Conservation (phyloP, 2,888 invertebrate genomes). For the Macroteleia sp. region DNA sequence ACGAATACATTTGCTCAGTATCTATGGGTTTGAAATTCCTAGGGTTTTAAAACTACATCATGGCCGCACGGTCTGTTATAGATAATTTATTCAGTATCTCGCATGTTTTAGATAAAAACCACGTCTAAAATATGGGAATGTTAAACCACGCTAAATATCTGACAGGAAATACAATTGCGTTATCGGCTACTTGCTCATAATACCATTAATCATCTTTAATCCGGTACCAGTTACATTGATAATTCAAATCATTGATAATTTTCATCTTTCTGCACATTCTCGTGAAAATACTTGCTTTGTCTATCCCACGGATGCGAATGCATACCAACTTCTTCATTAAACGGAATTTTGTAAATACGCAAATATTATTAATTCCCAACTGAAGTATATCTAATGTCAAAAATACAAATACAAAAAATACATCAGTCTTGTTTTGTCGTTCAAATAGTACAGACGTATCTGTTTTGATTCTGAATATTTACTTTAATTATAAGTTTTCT, state of each 20-base stretch:
- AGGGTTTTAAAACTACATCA: conserved; percentile 17
- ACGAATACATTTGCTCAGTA: conserved; percentile 37
- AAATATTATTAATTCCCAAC: no score
- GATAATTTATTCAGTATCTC: conserved; percentile 8
- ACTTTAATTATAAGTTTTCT: no score
- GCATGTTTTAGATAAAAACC: conserved; percentile 2
- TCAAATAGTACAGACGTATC: no score
- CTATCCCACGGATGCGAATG: neutral
- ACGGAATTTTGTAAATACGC: conserved; percentile 17
- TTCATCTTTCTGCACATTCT: conserved; percentile 40
- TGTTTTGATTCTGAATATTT: no score
- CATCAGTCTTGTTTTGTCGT: no score
- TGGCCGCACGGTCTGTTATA: neutral
- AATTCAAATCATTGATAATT: conserved; percentile 55
- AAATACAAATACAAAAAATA: no score
- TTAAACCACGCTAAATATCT: conserved; percentile 22
- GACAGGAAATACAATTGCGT: conserved; percentile 37
- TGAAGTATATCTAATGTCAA: no score
- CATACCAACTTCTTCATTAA: conserved; percentile 21
- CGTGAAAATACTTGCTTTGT: conserved; percentile 40
- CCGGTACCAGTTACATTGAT: conserved; percentile 65
- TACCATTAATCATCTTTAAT: conserved; percentile 72
- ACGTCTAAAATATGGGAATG: conserved; percentile 6
- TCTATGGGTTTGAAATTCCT: conserved; percentile 29
- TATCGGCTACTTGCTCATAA: conserved; percentile 38